Conservation (phyloP, 2,797 vertebrate genomes). For the Gambelia wislizenii region DNA sequence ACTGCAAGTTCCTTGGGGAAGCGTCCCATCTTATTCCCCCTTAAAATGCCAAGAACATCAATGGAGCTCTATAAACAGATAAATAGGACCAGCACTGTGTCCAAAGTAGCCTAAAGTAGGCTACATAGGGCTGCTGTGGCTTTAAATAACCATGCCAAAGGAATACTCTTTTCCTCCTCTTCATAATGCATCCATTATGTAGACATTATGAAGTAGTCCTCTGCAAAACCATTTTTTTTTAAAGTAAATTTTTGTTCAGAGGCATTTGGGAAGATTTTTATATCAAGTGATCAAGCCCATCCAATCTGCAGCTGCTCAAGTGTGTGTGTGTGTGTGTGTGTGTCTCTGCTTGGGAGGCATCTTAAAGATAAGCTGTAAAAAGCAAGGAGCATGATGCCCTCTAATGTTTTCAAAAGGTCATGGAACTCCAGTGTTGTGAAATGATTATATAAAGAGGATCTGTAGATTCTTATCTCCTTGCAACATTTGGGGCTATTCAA, state of each 20-base stretch:
- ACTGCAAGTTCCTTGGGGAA: not conserved
- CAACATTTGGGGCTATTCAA: not conserved
- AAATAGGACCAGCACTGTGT: not conserved
- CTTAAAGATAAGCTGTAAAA: not conserved
- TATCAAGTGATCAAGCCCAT: conserved; percentile 28
- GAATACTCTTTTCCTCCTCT: not conserved
- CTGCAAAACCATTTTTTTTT: not conserved
- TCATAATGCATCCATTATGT: not conserved
- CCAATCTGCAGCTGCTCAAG: not conserved
- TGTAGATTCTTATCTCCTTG: conserved; percentile 5
- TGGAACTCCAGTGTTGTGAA: conserved; percentile 19
- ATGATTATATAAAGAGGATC: conserved; percentile 7
- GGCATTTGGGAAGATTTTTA: conserved; percentile 16
- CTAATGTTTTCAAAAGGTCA: conserved; percentile 23
- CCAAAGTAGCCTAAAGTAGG: too few species aligned
- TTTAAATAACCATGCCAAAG: not conserved
- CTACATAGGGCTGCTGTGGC: not conserved
- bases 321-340: fast-evolving
- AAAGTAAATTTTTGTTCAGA: not conserved
- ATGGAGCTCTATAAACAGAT: not conserved
- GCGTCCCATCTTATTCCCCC: not conserved
- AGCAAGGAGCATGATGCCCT: not conserved
- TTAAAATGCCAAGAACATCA: not conserved
- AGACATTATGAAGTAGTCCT: too few species aligned
- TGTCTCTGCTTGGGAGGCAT: conserved; percentile 6